Base-by-base conservation (phyloP, 2,888 invertebrate species). In the Actias luna region DNA sequence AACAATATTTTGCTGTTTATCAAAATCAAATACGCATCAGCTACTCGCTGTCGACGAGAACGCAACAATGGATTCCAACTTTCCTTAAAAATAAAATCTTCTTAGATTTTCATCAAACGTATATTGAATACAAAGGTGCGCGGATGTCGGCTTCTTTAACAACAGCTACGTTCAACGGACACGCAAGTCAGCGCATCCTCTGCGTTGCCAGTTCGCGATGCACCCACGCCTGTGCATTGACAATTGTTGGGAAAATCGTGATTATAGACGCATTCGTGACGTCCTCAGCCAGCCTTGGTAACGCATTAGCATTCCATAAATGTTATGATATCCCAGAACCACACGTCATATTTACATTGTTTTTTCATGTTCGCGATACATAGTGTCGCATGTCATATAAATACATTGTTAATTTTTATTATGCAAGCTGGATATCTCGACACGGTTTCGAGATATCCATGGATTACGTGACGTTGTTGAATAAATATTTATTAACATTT, bases 71-170 rank as follows among this genome's bases (percentile, higher is more conserved):
- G 29, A 16, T 55, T 29, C n/a, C 29, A 55, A 29, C 29, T 55
- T 55, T 55, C 31, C 58, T 62, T 42, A 58, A 58, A 62, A 62
- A 39, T 55, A 61, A 57, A 61, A 39, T 25, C 58, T 39, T 25
- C 27, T 39, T 42, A 62, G 42, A 62, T 55, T 55, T 55, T 55
- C 55, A 42, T 57, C 57, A 16, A 16, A 58, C 42, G 42, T 31
- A 42, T 57, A 61, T 42, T 25, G 61, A 58, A 62, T 62, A 58
- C 57, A 57, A 58, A 62, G 8, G 18, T 36, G 71, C 71, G 36
- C 85, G 92, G 91, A 92, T 86, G 90, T 91, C 90, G 92, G 91
- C 78, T 66, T 76, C 87, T 88, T 89, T 89, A 76, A 73, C 77
- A 66, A 71, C 65, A 66, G 70, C 69, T 65, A 35, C 29, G n/a